Evolutionary conservation across 1,140 invertebrate species (phyloP), one percentile per base, ranked within the genome.

Genomic region (Listronotus oregonensis): DNA sequence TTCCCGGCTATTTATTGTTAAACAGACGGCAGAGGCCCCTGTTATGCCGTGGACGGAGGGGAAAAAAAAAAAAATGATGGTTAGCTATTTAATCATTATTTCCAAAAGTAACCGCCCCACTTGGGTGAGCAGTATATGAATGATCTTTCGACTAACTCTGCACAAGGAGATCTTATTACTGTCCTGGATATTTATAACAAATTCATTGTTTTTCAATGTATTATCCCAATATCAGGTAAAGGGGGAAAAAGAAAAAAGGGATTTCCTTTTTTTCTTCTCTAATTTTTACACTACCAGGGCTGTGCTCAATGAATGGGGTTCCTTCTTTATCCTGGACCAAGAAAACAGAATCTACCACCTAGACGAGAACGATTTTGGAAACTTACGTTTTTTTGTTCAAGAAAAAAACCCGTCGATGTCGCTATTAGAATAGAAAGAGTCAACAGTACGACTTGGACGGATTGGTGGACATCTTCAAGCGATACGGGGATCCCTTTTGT

Each of bases 401-500:
- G 77, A 98, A 97, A n/a, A 81, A 97, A 96, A 82, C 84, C 96
- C 44, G 97, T 96, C 77, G 91, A 93, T 78, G 85, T 96, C 54
- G 93, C 94, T 3, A 95, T 97, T 70, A 90, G 91, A 75, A 89
- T 97, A 68, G 95, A 0, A 95, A 95, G 78, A 90, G 86, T 73
- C 93, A 96, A 71, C 91, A 95, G 75, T 95, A 95, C 80, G 94
- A 96, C 82, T 83, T 87, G 0, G 93, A 96, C 75, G 91, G 71
- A 17, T 89, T 44, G 15, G 71, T 73, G 9, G 92, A 95, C 76
- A 96, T 97, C 66, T 95, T 95, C 77, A 87, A 91, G 50, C 93
- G 95, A 74, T 97, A 96, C 82, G 95, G 93, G 12, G 95, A 97
- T 80, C 93, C 97, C 83, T 82, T 97, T 18, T 96, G 96, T 80